Conservation (phyloP, 2,888 invertebrate species). For the Pheosia tremula region DNA sequence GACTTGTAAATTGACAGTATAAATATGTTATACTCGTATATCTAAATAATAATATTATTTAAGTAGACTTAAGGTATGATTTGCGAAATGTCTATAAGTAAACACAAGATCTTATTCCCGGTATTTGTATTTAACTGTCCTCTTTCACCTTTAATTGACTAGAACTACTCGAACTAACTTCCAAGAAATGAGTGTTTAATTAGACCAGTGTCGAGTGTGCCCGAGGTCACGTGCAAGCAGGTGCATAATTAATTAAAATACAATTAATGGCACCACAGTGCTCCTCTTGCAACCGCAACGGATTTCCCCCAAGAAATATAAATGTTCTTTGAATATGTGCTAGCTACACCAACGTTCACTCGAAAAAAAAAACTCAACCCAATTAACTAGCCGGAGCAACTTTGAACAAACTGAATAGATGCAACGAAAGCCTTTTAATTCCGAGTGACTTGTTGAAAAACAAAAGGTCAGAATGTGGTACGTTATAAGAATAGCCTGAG, state of each 20-base stretch:
- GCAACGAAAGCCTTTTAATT: neutral
- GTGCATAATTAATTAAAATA: slow-evolving; percentile 2
- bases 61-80: too few relatives aligned
- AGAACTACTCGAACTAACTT: neutral
- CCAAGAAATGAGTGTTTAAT: neutral
- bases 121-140: too few relatives aligned
- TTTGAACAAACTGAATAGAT: slow-evolving; percentile 1
- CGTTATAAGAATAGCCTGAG: neutral
- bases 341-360: neutral
- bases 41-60: too few relatives aligned
- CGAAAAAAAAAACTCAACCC: neutral
- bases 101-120: too few relatives aligned
- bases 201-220: neutral
- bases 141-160: neutral
- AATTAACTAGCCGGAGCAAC: slow-evolving; percentile 3
- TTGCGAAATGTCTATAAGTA: too few relatives aligned
- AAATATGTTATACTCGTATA: too few relatives aligned
- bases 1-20: too few relatives aligned
- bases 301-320: neutral
- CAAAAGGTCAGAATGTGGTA: slow-evolving; percentile 2
- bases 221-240: neutral
- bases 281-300: neutral
- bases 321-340: neutral
- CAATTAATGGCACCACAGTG: neutral
- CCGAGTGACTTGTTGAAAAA: slow-evolving; percentile 1